Evolutionary conservation across 1,140 invertebrate species (phyloP).

Genomic region (Papilio aristodemus): DNA sequence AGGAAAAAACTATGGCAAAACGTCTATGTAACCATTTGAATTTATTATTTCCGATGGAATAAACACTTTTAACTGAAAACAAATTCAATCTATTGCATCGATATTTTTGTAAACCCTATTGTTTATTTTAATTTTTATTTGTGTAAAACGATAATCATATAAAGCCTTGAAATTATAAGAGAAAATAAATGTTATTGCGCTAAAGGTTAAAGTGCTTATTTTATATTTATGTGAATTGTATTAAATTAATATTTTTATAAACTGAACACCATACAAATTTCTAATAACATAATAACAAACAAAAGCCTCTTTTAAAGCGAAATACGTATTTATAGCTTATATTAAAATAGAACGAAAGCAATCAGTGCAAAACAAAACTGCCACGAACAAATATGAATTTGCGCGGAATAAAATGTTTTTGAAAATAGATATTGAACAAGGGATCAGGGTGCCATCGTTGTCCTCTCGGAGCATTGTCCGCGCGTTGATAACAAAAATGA

Average conservation of each 20-base stretch:
- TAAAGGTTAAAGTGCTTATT: too few species aligned
- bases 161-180: too few species aligned
- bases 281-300: too few species aligned
- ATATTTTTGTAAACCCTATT: not conserved
- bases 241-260: too few species aligned
- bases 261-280: too few species aligned
- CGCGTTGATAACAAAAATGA: constrained; percentile 15
- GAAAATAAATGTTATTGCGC: too few species aligned
- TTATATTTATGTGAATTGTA: too few species aligned
- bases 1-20: constrained; percentile 15
- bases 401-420: constrained; percentile 13
- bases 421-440: constrained; percentile 19
- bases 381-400: constrained; percentile 14
- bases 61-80: not conserved
- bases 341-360: constrained; percentile 2
- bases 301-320: not conserved
- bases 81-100: not conserved
- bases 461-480: constrained; percentile 7
- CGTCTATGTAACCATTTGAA: constrained; percentile 18
- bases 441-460: not conserved
- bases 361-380: constrained; percentile 15
- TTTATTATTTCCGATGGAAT: constrained; percentile 18
- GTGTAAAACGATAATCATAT: not conserved
- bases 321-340: not conserved
- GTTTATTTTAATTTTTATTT: not conserved